These are phyloP conservation scores for Ophonus ardosiacus DNA, from an alignment of 2,888 invertebrate genomes.

Conservation along the genomic window DNA sequence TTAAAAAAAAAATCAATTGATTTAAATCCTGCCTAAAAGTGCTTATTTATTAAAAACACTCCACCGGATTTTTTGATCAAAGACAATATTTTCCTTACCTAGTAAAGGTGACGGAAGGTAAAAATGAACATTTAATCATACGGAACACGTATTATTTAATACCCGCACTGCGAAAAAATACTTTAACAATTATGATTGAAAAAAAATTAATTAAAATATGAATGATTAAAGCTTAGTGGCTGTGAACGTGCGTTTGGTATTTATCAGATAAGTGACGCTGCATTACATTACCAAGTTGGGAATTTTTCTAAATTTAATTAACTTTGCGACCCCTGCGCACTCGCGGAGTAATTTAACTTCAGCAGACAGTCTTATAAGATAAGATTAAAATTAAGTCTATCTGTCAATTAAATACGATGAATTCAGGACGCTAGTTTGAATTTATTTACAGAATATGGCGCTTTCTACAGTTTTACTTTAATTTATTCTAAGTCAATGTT, in stretches of 20 bases:
- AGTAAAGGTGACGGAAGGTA: too few relatives aligned
- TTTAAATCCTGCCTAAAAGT: too few relatives aligned
- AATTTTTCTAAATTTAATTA: conserved; percentile 31
- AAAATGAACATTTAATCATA: too few relatives aligned
- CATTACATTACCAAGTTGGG: background rate
- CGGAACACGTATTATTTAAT: too few relatives aligned
- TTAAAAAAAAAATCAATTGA: too few relatives aligned
- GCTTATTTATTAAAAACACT: too few relatives aligned
- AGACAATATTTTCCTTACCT: too few relatives aligned
- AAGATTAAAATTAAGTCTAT: conserved; percentile 14
- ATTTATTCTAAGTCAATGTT: background rate
- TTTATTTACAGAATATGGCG: conserved; percentile 5
- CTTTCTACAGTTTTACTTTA: conserved; percentile 9
- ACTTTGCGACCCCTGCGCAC: conserved; percentile 12
- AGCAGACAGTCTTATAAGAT: background rate
- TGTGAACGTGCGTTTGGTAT: background rate
- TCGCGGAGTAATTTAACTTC: conserved; percentile 5
- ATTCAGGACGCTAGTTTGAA: background rate
- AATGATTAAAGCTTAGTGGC: background rate
- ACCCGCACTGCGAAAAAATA: background rate
- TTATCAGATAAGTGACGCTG: conserved; percentile 20
- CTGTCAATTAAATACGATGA: conserved; percentile 25
- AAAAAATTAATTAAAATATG: conserved; percentile 24
- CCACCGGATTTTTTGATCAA: too few relatives aligned
- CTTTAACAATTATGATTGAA: background rate